Conservation (phyloP, 2,888 invertebrate genomes). For the Candidula unifasciata region DNA sequence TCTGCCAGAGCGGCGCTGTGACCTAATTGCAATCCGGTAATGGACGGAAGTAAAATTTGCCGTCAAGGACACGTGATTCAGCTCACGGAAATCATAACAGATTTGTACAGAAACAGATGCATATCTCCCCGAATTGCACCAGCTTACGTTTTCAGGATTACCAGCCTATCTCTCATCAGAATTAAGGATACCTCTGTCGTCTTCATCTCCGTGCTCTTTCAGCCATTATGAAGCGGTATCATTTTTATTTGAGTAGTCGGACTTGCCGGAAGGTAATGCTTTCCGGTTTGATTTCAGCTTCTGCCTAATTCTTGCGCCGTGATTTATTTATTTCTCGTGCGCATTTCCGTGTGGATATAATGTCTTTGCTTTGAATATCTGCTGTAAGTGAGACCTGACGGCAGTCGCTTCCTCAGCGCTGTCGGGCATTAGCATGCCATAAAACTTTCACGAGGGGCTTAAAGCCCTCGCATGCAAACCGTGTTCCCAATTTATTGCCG, state of each 20-base stretch:
- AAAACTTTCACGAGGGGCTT: slow-evolving; percentile 33
- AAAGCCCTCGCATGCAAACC: slow-evolving; percentile 15
- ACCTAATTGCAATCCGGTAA: too few species aligned
- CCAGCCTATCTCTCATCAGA: too few species aligned
- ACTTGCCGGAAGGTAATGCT: background rate
- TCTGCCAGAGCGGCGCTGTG: too few species aligned
- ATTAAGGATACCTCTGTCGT: background rate
- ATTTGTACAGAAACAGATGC: too few species aligned
- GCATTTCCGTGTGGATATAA: background rate
- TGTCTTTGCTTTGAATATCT: background rate
- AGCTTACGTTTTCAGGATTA: too few species aligned
- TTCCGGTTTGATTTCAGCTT: background rate
- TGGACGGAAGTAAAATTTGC: too few species aligned
- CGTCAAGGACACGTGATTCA: too few species aligned
- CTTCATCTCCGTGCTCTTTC: background rate
- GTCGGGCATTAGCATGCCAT: slow-evolving; percentile 1
- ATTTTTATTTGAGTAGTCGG: slow-evolving; percentile 10
- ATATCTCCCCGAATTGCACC: too few species aligned
- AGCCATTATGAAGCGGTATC: background rate
- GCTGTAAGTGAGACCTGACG: background rate
- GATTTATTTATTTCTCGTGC: background rate
- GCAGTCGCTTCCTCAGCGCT: background rate
- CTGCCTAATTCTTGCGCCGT: background rate
- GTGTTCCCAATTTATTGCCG: background rate
- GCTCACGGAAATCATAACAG: too few species aligned